Evolutionary conservation across 2,888 invertebrate genomes (phyloP), one percentile per base, ranked within the genome.

Genomic region (Leuctra nigra): DNA sequence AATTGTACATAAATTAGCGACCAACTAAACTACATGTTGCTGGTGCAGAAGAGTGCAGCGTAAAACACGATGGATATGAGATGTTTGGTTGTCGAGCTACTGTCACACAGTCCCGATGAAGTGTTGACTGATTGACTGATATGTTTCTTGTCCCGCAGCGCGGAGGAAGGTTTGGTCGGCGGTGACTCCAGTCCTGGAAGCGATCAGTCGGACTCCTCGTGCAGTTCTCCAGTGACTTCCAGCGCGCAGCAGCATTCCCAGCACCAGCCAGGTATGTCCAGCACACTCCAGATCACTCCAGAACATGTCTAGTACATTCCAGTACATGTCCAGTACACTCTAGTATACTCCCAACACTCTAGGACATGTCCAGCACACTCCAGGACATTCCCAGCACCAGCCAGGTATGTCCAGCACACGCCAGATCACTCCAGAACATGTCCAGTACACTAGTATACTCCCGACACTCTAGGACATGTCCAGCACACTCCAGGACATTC

Each of bases 131-230:
- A 6, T 6, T 7, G 11, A 29, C 29, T 7, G 11, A 29, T 29
- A 29, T 7, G 6, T 14, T 3, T 22, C 24, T 6, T 18, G 9
- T 22, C 35, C 39, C 22, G 16, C 56, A 38, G 50, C n/a, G 25
- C 56, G 14, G 54, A 54, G 4, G 57, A 47, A n/a, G 50, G 50
- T 33, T 16, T 50, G 20, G 41, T 2, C 22, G 57, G 57, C 14
- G 58, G 55, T 9, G 60, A 58, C 25, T 64, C 64, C 35, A 75
- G 81, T 65, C 81, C 81, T 7, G 79, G 79, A 69, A 80, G 79
- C 68, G 80, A 80, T 23, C 80, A 79, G 65, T 81, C 81, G 18
- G 75, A 74, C 11, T 74, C 74, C 13, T 80, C 80, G 9, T 82
- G 81, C 61, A 78, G 80, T 63, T 81, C 81, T 24, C 75, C 75